Evolutionary conservation across 2,888 invertebrate species (phyloP), one percentile per base, ranked within the genome.

Genomic region (Perizoma affinitatum): DNA sequence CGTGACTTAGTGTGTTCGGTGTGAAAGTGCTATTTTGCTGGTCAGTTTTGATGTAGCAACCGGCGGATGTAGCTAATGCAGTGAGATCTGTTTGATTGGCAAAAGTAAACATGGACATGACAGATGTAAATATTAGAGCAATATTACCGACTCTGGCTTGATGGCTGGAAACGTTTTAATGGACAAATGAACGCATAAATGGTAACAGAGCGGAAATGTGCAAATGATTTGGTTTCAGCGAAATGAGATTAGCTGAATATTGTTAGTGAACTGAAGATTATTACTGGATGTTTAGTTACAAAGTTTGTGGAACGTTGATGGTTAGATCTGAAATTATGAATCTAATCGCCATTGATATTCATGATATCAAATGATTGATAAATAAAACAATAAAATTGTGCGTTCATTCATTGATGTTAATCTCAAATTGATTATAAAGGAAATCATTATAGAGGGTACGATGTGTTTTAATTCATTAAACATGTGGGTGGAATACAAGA

Each of bases 101-200:
- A 81, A 86, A 87, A 78, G 87, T 88, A 89, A 90, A 90, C 86
- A 88, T 72, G 75, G 73, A 79, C 83, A 79, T 81, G 83, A 83
- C 83, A 78, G 82, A 75, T 79, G 79, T 78, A 80, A 76, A 79
- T 79, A 85, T 86, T 80, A 84, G 78, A 80, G 77, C 75, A 67
- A 72, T 79, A 76, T 79, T 72, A 76, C 75, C 74, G 78, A 77
- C 78, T 76, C 69, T 61, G n/a, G 76, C 75, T 22, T 81, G 79
- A 76, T 75, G 65, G 51, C 78, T 79, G 76, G 74, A 75, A 80
- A 79, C 76, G 76, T 76, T 86, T 85, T 85, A 88, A 88, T 86
- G 85, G 83, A 67, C 63, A 65, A 78, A 76, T 75, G 73, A 76
- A 79, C 68, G 76, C 75, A 59, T 65, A 76, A 78, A 83, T 76